phyloP scores from a whole-genome alignment of 2,797 vertebrate species.

The Helicolenus hilgendorfi region DNA sequence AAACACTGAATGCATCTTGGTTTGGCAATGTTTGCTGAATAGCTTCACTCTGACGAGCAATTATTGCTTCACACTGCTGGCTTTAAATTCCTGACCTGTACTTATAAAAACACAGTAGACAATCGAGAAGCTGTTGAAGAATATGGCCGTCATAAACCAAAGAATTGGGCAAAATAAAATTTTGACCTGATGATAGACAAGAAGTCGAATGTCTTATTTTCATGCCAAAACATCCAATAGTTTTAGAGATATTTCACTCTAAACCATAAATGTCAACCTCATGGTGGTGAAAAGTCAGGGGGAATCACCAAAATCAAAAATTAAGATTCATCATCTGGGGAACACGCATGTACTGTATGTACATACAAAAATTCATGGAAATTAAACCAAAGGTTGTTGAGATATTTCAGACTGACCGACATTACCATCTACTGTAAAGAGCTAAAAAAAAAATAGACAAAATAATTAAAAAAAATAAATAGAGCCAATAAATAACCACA shows the following conservation, averaged over 20 bases:
- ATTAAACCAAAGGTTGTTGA: background rate
- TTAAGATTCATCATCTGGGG: background rate
- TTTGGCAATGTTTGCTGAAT: constrained; percentile 50
- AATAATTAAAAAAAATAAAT: no score
- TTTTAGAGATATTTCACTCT: background rate
- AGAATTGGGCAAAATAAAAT: background rate
- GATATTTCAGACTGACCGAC: background rate
- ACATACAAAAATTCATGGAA: background rate
- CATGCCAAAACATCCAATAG: background rate
- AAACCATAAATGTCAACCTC: background rate
- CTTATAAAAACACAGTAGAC: background rate
- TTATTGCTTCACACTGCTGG: constrained; percentile 19
- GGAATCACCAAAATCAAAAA: background rate
- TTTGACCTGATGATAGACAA: background rate
- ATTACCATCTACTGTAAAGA: background rate
- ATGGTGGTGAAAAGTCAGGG: background rate
- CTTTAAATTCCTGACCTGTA: constrained; percentile 20
- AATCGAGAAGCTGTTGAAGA: background rate
- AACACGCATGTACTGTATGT: background rate
- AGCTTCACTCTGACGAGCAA: constrained; percentile 13
- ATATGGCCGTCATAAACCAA: background rate
- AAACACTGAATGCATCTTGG: constrained; percentile 51
- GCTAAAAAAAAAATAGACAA: background rate
- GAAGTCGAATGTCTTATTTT: background rate
- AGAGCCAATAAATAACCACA: no score